Base-by-base conservation (phyloP, 2,888 invertebrate genomes). In the Vannuccia rotundouncinata region DNA sequence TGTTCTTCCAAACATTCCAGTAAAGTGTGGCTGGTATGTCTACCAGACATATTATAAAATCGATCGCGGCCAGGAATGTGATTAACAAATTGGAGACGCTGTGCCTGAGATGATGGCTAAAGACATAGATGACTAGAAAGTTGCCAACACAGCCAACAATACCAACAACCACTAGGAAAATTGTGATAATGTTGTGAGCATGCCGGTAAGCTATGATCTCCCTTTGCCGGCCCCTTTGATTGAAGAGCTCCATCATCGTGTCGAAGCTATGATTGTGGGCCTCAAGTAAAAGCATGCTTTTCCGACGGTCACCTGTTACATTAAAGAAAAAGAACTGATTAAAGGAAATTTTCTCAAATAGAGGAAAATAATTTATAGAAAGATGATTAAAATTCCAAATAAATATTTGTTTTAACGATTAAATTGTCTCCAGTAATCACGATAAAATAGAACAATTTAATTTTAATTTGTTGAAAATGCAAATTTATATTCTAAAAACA, bases 71-170 rank as follows among this genome's bases (percentile, higher is more conserved):
- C 74, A 85, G 82, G 77, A 82, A 81, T 22, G 84, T 77, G 73
- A 85, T 84, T 79, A 85, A 82, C 73, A 84, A 83, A 0, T 83
- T 84, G 13, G 85, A 84, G 0, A 83, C 82, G 25, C 82, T 82
- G 59, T 83, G 10, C 22, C 66, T 17, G 82, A 78, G 84, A 83
- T 83, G 85, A 86, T 81, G 87, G 87, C 82, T 86, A 85, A 80
- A 86, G 86, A 82, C 86, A 85, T 80, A 87, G 85, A 81, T 87
- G 84, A 78, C 78, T 13, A 78, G 78, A 2, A 27, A 25, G 28
- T 78, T 78, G 1, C 78, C 78, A 27, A 59, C 0, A n/a, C 66
- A 17, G n/a, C 78, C 78, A 1, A 59, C 66, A 22, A 59, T 0
- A 22, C 22, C 66, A 17, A 78, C 66, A 25, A 77, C 22, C 77